Percentiles rank a stretch among this genome's conserved stretches.
Conservation (phyloP, 1,140 invertebrate species). For the Dendrolimus kikuchii region DNA sequence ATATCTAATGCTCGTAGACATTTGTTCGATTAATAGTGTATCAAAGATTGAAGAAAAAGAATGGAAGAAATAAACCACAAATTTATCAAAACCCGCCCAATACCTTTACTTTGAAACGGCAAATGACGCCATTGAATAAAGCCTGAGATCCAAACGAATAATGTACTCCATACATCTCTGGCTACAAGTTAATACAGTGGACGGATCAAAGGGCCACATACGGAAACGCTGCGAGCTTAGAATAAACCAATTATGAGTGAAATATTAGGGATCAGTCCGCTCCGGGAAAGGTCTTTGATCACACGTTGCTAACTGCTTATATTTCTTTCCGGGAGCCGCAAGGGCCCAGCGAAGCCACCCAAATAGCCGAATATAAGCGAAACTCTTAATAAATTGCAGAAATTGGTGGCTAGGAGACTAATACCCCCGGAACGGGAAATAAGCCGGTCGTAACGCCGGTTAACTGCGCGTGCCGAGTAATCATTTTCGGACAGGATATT, state of each 20-base stretch:
- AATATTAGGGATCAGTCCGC: conserved; percentile 68
- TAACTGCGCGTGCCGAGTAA: conserved; percentile 61
- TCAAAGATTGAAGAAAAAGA: conserved; percentile 11
- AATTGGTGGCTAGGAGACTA: conserved; percentile 64
- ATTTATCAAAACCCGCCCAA: conserved; percentile 24
- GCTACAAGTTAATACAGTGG: conserved; percentile 62
- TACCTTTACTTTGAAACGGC: conserved; percentile 21
- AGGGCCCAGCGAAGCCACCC: conserved; percentile 55
- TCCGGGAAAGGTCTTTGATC: conserved; percentile 59
- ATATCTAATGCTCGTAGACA: neutral
- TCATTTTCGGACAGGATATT: conserved; percentile 66
- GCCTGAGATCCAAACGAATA: conserved; percentile 56
- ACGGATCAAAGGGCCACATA: conserved; percentile 67
- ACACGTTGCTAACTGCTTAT: conserved; percentile 46
- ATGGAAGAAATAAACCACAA: conserved; percentile 22
- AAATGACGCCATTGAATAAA: conserved; percentile 48
- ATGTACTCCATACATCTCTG: conserved; percentile 53
- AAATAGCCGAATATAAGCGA: conserved; percentile 37
- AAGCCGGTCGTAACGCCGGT: conserved; percentile 60
- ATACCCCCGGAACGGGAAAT: conserved; percentile 63
- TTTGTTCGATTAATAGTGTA: no score
- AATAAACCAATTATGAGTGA: conserved; percentile 72
- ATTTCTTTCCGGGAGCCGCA: conserved; percentile 50
- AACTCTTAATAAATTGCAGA: conserved; percentile 61
- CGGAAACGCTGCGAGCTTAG: conserved; percentile 65